Base-by-base conservation (phyloP, 2,888 invertebrate species). In the Parnassius glacialis region DNA sequence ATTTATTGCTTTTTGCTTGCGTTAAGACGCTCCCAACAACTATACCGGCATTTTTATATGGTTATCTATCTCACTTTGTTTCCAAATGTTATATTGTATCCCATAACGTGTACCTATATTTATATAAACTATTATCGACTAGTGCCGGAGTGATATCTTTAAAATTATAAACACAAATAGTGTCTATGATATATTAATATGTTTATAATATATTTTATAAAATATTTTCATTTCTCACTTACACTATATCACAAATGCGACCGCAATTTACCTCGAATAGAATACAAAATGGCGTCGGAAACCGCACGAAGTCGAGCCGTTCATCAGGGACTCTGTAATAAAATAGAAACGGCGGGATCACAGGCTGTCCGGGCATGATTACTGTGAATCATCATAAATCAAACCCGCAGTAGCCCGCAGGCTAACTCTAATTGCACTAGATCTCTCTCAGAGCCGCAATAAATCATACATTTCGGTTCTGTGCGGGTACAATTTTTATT, bases 311-410 rank as follows among this genome's bases (percentile, higher is more conserved):
- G 70, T 74, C 70, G 70, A 74, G 70, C 74, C 81, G 81, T 81
- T 80, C 81, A 84, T 83, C 83, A 81, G 70, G 74, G 75, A 72
- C 72, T 64, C 75, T 79, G 84, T 83, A 85, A 85, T 88, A 87
- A 87, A 88, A 84, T 76, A 79, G 81, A 83, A 84, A 85, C 79
- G 78, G 75, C 76, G 74, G 82, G 84, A 87, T 85, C 87, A 80
- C 82, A 80, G 77, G 70, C 80, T 77, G 80, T 78, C 75, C 76
- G 70, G 67, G 73, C 79, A 83, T 81, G 87, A 88, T 89, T 84
- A 85, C 84, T 78, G 70, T 75, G 83, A 88, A 90, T 89, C 85
- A 87, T 78, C 85, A 82, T 91, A 91, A 90, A 90, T 91, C 91
- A 89, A 74, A 76, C 88, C 86, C 84, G 81, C 85, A 84, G 78